phyloP scores from a whole-genome alignment of 2,888 invertebrate genomes.

The Phoronis australis region DNA sequence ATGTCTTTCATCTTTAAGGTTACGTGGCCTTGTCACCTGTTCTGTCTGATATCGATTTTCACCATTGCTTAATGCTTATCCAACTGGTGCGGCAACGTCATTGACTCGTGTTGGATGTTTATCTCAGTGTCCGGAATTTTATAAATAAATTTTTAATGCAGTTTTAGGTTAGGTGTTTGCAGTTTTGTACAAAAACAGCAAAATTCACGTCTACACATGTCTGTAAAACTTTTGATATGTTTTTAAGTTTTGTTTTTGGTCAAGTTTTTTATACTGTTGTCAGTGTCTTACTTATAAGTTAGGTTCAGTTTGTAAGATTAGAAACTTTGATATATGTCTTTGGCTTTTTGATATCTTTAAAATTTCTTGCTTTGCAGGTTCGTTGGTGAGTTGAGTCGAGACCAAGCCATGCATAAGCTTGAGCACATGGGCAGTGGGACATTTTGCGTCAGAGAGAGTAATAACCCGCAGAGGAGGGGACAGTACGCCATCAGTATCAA shows the following conservation, averaged over 20 bases:
- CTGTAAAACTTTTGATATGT: not conserved
- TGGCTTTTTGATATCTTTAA: not conserved
- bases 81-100: too few species aligned
- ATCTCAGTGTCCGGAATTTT: too few species aligned
- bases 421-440: conserved; percentile 49
- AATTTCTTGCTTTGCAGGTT: conserved; percentile 41
- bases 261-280: not conserved
- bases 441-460: conserved; percentile 53
- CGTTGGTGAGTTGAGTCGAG: conserved; percentile 42
- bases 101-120: too few species aligned
- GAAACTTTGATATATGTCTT: conserved; percentile 6
- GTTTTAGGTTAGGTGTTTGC: too few species aligned
- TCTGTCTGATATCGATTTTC: too few species aligned
- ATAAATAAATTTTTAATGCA: too few species aligned
- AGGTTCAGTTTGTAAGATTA: not conserved
- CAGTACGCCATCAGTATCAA: conserved; percentile 53
- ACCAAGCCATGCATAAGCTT: conserved; percentile 39
- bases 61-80: too few species aligned
- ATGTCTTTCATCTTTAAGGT: too few species aligned
- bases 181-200: too few species aligned
- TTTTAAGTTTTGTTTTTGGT: not conserved
- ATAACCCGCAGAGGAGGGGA: conserved; percentile 33
- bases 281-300: not conserved
- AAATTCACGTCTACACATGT: conserved; percentile 1
- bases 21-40: too few species aligned